Percentiles rank a stretch among this genome's conserved stretches.
Conservation (phyloP, 1,140 invertebrate species). For the Halesus radiatus region DNA sequence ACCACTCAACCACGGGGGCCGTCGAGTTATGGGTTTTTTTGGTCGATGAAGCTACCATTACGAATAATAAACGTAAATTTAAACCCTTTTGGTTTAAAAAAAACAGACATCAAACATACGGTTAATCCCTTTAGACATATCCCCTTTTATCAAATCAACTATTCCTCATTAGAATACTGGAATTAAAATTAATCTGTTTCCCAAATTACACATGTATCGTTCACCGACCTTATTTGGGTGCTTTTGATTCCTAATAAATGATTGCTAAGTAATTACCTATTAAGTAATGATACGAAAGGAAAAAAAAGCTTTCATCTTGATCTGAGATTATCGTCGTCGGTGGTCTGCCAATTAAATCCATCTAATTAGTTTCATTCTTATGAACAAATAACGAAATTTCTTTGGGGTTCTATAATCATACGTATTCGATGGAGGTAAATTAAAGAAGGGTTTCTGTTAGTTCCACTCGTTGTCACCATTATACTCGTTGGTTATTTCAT, state of each 20-base stretch:
- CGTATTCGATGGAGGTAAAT: conserved; percentile 25
- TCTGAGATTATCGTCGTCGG: conserved; percentile 27
- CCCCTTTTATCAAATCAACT: no score
- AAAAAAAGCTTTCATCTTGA: not conserved
- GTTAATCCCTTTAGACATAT: no score
- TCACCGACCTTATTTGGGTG: not conserved
- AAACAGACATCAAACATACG: no score
- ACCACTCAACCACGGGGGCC: no score
- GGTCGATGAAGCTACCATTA: no score
- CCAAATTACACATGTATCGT: conserved; percentile 4
- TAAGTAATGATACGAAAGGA: not conserved
- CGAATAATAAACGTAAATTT: no score
- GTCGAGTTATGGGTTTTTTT: no score
- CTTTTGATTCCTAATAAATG: conserved; percentile 16
- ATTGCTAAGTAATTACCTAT: conserved; percentile 6
- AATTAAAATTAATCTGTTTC: not conserved
- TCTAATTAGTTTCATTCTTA: conserved; percentile 48
- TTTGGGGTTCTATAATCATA: conserved; percentile 4
- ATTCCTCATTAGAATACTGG: not conserved
- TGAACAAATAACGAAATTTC: conserved; percentile 31
- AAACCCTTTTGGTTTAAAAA: no score
- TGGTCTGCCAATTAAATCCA: conserved; percentile 55
- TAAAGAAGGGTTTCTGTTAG: conserved; percentile 16
- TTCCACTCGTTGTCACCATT: conserved; percentile 26
- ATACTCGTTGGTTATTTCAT: no score